Conservation (phyloP, 2,113 vertebrate genomes). For the Halichoeres trimaculatus region DNA sequence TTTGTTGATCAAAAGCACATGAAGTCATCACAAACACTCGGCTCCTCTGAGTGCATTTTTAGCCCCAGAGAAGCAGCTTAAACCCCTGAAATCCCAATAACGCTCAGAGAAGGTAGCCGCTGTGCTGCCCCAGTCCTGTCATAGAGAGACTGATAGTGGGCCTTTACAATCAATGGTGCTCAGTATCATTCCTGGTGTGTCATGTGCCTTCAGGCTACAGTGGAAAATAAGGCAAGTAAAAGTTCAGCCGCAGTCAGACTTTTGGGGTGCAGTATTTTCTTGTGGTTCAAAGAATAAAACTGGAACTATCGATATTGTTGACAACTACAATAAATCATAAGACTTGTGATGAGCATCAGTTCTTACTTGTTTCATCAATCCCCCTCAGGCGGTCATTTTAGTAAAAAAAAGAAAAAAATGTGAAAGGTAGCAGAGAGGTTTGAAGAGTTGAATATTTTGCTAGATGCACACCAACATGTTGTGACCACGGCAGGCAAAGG, state of each 20-base stretch:
- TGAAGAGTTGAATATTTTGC: not conserved
- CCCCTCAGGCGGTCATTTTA: not conserved
- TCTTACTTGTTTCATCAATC: not conserved
- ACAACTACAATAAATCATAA: constrained; percentile 19
- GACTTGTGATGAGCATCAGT: not conserved
- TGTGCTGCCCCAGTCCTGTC: constrained; percentile 74
- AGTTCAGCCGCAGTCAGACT: constrained; percentile 17
- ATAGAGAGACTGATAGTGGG: constrained; percentile 65
- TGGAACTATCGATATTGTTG: constrained; percentile 3
- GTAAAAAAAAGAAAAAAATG: not conserved
- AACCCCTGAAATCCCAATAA: constrained; percentile 38
- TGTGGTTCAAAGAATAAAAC: constrained; percentile 15
- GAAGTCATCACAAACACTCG: not conserved
- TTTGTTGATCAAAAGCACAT: constrained; percentile 20
- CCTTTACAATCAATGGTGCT: constrained; percentile 71
- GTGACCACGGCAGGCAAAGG: not conserved
- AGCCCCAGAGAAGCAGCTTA: constrained; percentile 10
- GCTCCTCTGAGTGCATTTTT: not conserved
- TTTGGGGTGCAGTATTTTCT: constrained; percentile 29
- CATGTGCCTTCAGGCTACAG: constrained; percentile 44
- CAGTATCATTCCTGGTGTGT: constrained; percentile 60
- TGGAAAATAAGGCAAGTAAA: constrained; percentile 48
- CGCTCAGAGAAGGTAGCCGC: constrained; percentile 31
- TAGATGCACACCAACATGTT: not conserved
- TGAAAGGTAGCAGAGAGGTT: not conserved